Base-by-base conservation (phyloP, 2,797 vertebrate genomes). In the Valencia hispanica region DNA sequence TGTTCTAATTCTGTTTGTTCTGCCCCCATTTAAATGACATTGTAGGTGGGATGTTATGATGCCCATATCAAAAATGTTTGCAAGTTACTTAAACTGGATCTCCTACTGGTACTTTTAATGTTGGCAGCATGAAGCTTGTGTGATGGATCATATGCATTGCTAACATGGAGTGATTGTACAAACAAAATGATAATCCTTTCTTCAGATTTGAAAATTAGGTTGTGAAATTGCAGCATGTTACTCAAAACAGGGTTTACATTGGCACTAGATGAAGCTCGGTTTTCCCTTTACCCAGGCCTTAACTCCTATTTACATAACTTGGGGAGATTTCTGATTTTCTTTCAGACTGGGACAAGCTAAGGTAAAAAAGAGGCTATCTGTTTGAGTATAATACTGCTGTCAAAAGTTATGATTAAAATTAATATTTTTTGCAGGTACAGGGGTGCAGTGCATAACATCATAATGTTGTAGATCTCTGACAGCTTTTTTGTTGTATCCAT, bases 381-480 rank as follows among this genome's bases (percentile, higher is more conserved):
- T 68, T 4, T 68, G 12, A 8, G 25, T 43, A 15, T n/a, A 3
- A 41, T 20, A 66, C 0, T 43, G 41, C 22, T n/a, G 2, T 68
- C 6, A 27, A 68, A 43, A 27, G 12, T 27, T 17, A n/a, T 18
- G 39, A 12, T 61, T 66, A 5, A 32, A 59, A 17, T 7, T 2
- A 17, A 15, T 68, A 68, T 43, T 43, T 70, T 36, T 14, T 79
- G 77, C 76, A 77, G 72, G 77, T 83, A 79, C 27, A 76, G 76
- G 73, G 78, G 78, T 79, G 77, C 59, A 17, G 78, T 72, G 77
- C 83, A 72, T 80, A 79, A 86, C 48, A 75, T 65, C 27, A 43
- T 43, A 43, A n/a, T 43, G 15, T n/a, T 27, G 25, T 68, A 68
- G 36, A 17, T 68, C 14, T 12, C 65, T 68, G 39, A 66, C 11